Base-by-base conservation (phyloP, 1,140 invertebrate genomes). In the Oryctes rhinoceros region DNA sequence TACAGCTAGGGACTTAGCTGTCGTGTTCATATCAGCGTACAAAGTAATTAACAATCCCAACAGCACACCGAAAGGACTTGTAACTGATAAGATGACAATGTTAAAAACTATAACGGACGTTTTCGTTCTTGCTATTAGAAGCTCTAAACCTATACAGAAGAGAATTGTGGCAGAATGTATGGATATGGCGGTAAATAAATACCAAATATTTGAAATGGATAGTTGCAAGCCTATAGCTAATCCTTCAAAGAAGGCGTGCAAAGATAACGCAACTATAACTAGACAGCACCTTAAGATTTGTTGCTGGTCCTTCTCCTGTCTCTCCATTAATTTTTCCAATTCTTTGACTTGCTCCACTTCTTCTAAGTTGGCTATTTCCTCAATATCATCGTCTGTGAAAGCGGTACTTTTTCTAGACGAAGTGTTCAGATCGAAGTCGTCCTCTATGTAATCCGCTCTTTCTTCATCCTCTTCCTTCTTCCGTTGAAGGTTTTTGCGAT, bases 221-320 rank as follows among this genome's bases (percentile, higher is more conserved):
- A 88, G 88, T 84, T 95, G 94, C 1, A 96, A 86, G 3, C 95
- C 95, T 18, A 96, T 93, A 0, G 95, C 94, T 76, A 96, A 87
- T 0, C 95, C 95, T 88, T 96, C 95, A 85, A 96, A 94, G 18
- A 96, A 90, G 0, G 94, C 93, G 85, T 96, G 95, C 81, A 96
- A 92, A 0, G 94, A 94, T 3, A 96, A 86, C 0, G 95, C 94
- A 18, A 94, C 85, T n/a, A 95, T 91, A 4, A 94, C 91, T 24
- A 95, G 82, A 30, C 93, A 83, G 35, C 92, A 91, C 75, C 92
- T 86, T 78, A 94, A 86, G 0, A 92, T 79, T 76, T 87, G 86
- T 78, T 87, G 85, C 39, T 84, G 83, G 18, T 83, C 81, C 75
- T 85, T 85, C 6, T 80, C 80, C 65, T 78, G 82, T 20, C 79